A percentile compares a stretch with the other conserved stretches of the same genome.
Evolutionary conservation across 2,797 vertebrate species (phyloP).

Genomic region (Clarias platycephalus): DNA sequence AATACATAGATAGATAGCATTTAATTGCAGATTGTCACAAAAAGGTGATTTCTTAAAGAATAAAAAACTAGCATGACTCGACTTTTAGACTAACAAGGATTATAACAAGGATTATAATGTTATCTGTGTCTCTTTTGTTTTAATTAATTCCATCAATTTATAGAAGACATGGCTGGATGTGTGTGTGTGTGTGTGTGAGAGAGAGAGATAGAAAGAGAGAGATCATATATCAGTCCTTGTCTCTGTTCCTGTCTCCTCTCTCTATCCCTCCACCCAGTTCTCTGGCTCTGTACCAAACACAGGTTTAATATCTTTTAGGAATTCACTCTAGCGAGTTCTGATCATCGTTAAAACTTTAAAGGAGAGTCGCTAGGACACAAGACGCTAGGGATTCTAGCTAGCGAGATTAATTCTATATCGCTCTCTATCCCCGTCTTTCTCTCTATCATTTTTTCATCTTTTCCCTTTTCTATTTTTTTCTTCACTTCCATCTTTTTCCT

Average conservation of each 20-base stretch:
- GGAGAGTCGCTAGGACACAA: neutral
- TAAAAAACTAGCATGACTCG: neutral
- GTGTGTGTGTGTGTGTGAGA: neutral
- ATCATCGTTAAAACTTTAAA: neutral
- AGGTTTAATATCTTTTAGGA: neutral
- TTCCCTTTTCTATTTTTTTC: neutral
- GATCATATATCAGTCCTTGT: too few species aligned
- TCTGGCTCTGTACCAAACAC: neutral
- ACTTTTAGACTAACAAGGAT: neutral
- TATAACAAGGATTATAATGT: neutral
- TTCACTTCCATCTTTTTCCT: neutral
- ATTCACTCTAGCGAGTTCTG: neutral
- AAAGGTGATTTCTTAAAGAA: neutral
- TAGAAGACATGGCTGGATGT: neutral
- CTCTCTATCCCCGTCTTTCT: conserved; percentile 23
- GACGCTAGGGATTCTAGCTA: neutral
- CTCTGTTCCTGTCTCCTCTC: neutral
- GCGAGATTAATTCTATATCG: neutral
- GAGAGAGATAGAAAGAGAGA: too few species aligned
- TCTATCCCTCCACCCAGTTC: neutral
- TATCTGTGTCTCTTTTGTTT: neutral
- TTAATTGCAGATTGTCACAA: neutral
- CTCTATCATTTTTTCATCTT: neutral
- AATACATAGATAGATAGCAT: too few species aligned
- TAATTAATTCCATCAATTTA: neutral